Percentiles rank a stretch among this genome's conserved stretches.
These are phyloP conservation scores for Sericinus montela DNA, from an alignment of 2,888 invertebrate genomes.

Conservation along the genomic window DNA sequence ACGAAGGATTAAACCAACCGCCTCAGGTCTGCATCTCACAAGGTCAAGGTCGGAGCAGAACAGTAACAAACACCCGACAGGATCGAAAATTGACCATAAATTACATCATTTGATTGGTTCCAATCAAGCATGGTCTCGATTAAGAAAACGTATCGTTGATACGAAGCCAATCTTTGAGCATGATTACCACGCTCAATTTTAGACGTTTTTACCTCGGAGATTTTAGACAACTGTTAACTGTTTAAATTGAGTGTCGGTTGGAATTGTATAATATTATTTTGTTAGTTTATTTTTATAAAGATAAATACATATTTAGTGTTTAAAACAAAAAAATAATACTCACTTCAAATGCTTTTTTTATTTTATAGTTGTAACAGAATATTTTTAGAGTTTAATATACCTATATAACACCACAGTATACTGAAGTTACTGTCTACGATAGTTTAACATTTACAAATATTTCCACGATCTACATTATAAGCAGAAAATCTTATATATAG, in stretches of 20 bases:
- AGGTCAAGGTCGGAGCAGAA: conserved; percentile 51
- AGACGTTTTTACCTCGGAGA: conserved; percentile 17
- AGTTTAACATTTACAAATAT: no score
- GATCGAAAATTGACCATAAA: conserved; percentile 57
- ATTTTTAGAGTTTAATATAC: no score
- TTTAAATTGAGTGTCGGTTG: background rate
- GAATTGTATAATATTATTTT: background rate
- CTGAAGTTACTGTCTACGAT: no score
- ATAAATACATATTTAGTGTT: no score
- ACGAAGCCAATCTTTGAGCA: conserved; percentile 39
- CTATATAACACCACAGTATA: no score
- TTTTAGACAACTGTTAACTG: background rate
- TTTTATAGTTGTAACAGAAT: no score
- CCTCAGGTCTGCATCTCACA: conserved; percentile 29
- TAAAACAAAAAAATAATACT: no score
- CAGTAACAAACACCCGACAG: conserved; percentile 33
- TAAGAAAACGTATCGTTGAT: conserved; percentile 45
- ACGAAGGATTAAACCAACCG: conserved; percentile 58
- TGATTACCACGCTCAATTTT: conserved; percentile 46
- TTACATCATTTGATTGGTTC: conserved; percentile 71
- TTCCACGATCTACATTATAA: no score
- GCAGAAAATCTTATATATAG: no score
- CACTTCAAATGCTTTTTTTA: no score
- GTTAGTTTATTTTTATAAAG: no score
- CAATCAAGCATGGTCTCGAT: conserved; percentile 65